Percentiles rank a stretch among this genome's conserved stretches.
Evolutionary conservation across 2,797 vertebrate species (phyloP).

Genomic region (Eidolon dupreanum): DNA sequence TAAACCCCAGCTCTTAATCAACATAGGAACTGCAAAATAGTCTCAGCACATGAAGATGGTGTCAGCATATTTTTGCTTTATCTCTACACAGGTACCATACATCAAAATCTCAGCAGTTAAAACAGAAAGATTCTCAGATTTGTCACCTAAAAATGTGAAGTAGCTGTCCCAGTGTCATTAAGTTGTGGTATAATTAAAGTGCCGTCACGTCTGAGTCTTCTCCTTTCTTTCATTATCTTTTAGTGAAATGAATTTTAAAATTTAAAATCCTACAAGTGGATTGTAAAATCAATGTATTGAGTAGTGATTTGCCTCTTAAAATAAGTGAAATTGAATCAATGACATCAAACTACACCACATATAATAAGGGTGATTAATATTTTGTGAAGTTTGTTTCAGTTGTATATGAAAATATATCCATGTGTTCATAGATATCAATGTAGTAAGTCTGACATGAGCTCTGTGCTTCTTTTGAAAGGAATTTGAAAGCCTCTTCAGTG

Average conservation of each 20-base stretch:
- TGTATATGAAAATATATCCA: background rate
- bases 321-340: background rate
- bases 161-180: background rate
- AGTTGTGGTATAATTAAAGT: background rate
- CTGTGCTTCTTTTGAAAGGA: background rate
- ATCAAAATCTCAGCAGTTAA: constrained; percentile 1
- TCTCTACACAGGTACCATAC: background rate
- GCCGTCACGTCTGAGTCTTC: background rate
- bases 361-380: background rate
- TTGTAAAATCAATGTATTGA: background rate
- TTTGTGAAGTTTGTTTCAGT: background rate
- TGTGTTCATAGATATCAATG: background rate
- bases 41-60: background rate
- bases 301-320: background rate
- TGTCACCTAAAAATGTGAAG: background rate
- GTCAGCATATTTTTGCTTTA: background rate
- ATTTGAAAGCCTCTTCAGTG: constrained; percentile 9
- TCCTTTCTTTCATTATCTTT: background rate
- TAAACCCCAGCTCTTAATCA: background rate
- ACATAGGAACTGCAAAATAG: background rate
- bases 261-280: background rate
- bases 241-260: constrained; percentile 12
- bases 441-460: background rate
- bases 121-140: background rate
- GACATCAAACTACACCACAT: background rate